Evolutionary conservation across 2,888 invertebrate species (phyloP), one percentile per base, ranked within the genome.

Genomic region (Empis livida): DNA sequence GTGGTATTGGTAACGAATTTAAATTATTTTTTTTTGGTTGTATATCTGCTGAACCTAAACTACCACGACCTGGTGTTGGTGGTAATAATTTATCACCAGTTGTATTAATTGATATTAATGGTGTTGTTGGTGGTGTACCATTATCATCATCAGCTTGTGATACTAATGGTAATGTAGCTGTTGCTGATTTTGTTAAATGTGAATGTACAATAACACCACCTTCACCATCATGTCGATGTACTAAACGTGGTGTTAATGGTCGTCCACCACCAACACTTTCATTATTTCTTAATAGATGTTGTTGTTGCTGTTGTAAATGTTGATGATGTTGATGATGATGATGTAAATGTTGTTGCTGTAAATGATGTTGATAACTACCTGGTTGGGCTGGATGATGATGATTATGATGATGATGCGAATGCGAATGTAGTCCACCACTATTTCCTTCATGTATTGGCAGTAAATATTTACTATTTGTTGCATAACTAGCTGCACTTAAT

Each of bases 371-470:
- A 46, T 35, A 31, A 38, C 13, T 43, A 17, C 30, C 37, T 37
- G 49, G 35, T 16, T 44, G 41, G 30, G 46, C 16, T 44, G 47
- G 9, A 37, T 57, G 57, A 42, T 51, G 54, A 51, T 55, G 55
- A 31, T 54, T 53, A 47, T 61, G 61, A 23, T 58, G 54, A 50
- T 65, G 64, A 47, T 47, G 48, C 50, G 55, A 49, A 53, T 53
- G 23, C 46, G 53, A 59, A 63, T 54, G 54, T 60, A 59, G 47
- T 59, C 46, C 54, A 63, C 58, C 54, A 63, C 58, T 45, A 49
- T 62, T 63, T 51, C 64, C 60, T 59, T 70, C 69, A 52, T 65
- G 66, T 54, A 70, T 70, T 59, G 70, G 69, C 62, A 70, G 62
- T 63, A 61, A 51, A 50, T 67, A 63, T 55, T 67, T 68, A 53